These are phyloP conservation scores for Drosophila atripex DNA, from an alignment of 2,888 invertebrate species.

Conservation along the genomic window DNA sequence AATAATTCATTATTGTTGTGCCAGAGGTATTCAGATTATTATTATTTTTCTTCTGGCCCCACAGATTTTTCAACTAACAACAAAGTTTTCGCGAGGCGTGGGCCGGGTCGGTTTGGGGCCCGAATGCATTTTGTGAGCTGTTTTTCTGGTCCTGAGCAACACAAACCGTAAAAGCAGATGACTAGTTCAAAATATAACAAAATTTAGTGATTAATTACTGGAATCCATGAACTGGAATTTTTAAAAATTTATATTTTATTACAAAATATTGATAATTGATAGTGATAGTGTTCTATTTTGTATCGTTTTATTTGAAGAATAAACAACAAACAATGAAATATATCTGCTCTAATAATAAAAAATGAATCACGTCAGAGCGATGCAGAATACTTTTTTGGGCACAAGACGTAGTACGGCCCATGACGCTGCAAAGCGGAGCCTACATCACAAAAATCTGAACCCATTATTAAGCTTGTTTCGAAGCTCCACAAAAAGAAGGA, in stretches of 20 bases:
- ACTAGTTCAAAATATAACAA: not conserved
- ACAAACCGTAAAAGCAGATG: constrained; percentile 6
- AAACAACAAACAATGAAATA: not conserved
- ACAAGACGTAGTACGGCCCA: not conserved
- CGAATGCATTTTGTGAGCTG: constrained; percentile 47
- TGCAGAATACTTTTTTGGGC: not conserved
- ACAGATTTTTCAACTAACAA: constrained; percentile 58
- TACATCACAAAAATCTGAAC: constrained; percentile 24
- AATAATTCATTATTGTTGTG: constrained; percentile 47
- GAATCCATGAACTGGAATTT: not conserved
- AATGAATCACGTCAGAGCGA: not conserved
- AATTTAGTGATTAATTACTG: not conserved
- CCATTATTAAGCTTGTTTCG: constrained; percentile 22
- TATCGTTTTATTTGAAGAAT: not conserved
- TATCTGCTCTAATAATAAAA: constrained; percentile 7
- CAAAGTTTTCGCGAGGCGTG: constrained; percentile 61
- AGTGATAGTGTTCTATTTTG: too few relatives aligned
- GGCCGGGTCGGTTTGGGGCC: constrained; percentile 33
- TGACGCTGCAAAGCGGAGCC: constrained; percentile 18
- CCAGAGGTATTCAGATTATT: constrained; percentile 14
- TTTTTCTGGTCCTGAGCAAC: constrained; percentile 11
- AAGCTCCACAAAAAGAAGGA: not conserved
- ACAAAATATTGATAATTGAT: too few relatives aligned
- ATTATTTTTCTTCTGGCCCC: constrained; percentile 50
- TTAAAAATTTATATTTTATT: not conserved